A percentile compares a stretch with the other conserved stretches of the same genome.
phyloP scores from a whole-genome alignment of 2,113 vertebrate species.

The Taurulus bubalis region DNA sequence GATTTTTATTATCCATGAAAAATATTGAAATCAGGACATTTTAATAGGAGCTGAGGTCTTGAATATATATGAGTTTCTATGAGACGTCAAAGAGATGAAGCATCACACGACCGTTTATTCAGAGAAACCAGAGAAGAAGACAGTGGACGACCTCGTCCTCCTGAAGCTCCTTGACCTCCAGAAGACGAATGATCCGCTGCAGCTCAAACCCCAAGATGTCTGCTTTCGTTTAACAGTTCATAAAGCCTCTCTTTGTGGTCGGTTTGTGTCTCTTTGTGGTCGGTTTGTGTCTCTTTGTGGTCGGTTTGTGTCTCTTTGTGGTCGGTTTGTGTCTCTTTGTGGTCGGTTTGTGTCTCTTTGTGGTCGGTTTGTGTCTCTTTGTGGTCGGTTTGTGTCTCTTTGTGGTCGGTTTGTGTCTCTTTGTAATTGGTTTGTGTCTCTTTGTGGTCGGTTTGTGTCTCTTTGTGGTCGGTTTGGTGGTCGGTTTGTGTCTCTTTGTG shows the following conservation, averaged over 20 bases:
- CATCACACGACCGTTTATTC: constrained; percentile 44
- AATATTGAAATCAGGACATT: neutral
- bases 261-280: too few relatives aligned
- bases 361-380: neutral
- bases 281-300: too few relatives aligned
- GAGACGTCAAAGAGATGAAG: neutral
- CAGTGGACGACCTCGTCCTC: constrained; percentile 10
- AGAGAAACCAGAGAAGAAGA: constrained; percentile 18
- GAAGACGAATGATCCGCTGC: constrained; percentile 17
- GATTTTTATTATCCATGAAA: neutral
- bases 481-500: too few relatives aligned
- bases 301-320: too few relatives aligned
- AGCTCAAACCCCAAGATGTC: neutral
- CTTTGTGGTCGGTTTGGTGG: neutral
- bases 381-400: neutral
- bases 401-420: neutral
- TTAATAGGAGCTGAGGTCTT: neutral
- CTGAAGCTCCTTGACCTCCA: constrained; percentile 18
- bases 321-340: too few relatives aligned
- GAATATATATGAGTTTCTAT: neutral
- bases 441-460: neutral
- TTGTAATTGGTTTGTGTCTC: neutral
- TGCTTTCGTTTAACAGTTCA: too few relatives aligned
- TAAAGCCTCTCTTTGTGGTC: too few relatives aligned
- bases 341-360: too few relatives aligned